A percentile compares a stretch with the other conserved stretches of the same genome.
These are phyloP conservation scores for Phalacrocorax aristotelis DNA, from an alignment of 2,113 vertebrate genomes.

Conservation along the genomic window DNA sequence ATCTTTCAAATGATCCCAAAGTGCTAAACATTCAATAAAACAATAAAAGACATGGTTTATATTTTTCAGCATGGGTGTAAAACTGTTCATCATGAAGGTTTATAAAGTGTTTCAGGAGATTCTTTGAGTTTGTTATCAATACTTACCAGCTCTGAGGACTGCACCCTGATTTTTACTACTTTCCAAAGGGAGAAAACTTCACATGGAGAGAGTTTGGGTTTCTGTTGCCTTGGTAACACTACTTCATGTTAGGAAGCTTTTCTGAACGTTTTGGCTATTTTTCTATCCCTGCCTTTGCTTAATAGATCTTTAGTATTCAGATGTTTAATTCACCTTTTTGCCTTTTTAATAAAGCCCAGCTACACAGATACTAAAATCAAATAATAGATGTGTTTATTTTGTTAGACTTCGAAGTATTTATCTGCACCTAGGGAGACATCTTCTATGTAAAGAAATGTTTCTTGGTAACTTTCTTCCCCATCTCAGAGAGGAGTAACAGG, in stretches of 20 bases:
- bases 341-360: background rate
- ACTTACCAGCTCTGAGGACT: slow-evolving; percentile 21
- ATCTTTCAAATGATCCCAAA: background rate
- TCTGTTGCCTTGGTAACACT: slow-evolving; percentile 54
- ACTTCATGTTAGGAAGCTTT: slow-evolving; percentile 57
- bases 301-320: slow-evolving; percentile 40
- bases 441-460: background rate
- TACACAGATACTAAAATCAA: background rate
- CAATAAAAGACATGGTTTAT: background rate
- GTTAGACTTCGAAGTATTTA: background rate
- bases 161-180: background rate
- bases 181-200: slow-evolving; percentile 12
- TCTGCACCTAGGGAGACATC: background rate
- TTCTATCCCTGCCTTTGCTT: slow-evolving; percentile 23
- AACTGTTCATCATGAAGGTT: slow-evolving; percentile 1
- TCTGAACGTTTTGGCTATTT: slow-evolving; percentile 63
- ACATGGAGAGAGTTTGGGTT: slow-evolving; percentile 21
- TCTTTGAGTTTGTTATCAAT: slow-evolving; percentile 5
- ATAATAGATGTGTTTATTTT: background rate
- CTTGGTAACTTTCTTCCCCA: background rate
- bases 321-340: slow-evolving; percentile 33
- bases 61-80: background rate
- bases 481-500: background rate
- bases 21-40: background rate
- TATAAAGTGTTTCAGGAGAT: background rate